Base-by-base conservation (phyloP, 2,797 vertebrate species). In the Remorina albescens region DNA sequence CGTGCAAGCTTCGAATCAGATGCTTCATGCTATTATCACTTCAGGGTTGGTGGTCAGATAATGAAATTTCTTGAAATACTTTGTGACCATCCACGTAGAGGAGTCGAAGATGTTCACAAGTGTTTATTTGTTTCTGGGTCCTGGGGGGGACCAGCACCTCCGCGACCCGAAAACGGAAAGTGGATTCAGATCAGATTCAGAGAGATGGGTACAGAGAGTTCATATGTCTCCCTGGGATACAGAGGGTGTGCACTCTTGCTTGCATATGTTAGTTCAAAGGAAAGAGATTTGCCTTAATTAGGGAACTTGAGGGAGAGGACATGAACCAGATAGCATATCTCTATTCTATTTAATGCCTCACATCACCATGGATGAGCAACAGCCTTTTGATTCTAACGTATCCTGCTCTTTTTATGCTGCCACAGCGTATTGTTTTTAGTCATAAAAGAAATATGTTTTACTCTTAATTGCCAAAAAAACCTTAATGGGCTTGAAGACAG, bases 221-320 rank as follows among this genome's bases (percentile, higher is more conserved):
- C 6, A 28, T 34, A 9, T 26, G 12, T 58, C 13, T 16, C n/a
- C 32, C 10, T n/a, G 19, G 44, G 61, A 56, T 61, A 71, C 47
- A 42, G 41, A 64, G 21, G 15, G 37, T 44, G 47, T 25, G 46
- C 32, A 19, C n/a, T n/a, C 28, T 30, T 13, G 41, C 30, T 5
- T 18, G 49, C 8, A 39, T 30, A 15, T 53, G 16, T 63, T 32
- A 62, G 19, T 46, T 18, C 18, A 26, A 15, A 30, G 37, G 12
- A 49, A 1, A 42, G 4, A 42, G 28, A 66, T 51, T 73, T 74
- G 55, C 64, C 53, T 34, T 44, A 32, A 63, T 80, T 47, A 70
- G 51, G 41, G 19, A 54, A 37, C 8, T 16, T 70, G 26, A 50
- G 6, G 15, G 39, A 59, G 30, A 60, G 13, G 44, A 39, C 10